A percentile compares a stretch with the other conserved stretches of the same genome.
phyloP scores from a whole-genome alignment of 2,113 vertebrate species.

The Cettia cetti region DNA sequence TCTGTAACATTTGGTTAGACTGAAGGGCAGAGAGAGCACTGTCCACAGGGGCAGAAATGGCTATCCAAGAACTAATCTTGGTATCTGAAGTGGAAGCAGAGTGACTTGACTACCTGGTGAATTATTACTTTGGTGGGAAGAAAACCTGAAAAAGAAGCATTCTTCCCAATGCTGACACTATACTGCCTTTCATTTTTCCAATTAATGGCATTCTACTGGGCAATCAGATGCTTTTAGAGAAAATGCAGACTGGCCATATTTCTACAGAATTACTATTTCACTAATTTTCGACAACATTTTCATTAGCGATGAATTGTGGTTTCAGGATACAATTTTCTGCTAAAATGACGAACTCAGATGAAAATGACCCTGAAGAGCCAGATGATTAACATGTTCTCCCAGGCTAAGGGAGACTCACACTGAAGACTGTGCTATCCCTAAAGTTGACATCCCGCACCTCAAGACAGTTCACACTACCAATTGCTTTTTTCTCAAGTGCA shows the following conservation, averaged over 20 bases:
- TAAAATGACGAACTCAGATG: background rate
- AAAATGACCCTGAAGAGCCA: background rate
- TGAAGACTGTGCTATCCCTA: background rate
- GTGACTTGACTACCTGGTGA: background rate
- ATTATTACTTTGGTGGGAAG: background rate
- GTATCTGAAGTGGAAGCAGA: background rate
- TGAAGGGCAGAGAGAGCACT: background rate
- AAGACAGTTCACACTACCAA: background rate
- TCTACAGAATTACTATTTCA: background rate
- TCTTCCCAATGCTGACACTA: background rate
- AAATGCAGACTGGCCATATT: background rate
- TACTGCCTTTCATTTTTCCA: background rate
- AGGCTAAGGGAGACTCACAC: background rate
- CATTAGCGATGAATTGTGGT: background rate
- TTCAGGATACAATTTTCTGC: background rate
- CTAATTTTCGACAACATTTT: conserved; percentile 24
- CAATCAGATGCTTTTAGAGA: background rate
- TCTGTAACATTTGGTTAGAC: background rate
- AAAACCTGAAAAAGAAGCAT: background rate
- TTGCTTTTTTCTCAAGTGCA: background rate
- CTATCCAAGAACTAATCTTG: background rate
- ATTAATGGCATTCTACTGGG: background rate
- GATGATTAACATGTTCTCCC: background rate
- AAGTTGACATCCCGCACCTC: background rate
- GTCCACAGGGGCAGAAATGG: background rate